These are phyloP conservation scores for Eolophus roseicapilla DNA, from an alignment of 2,113 vertebrate genomes.

Conservation along the genomic window DNA sequence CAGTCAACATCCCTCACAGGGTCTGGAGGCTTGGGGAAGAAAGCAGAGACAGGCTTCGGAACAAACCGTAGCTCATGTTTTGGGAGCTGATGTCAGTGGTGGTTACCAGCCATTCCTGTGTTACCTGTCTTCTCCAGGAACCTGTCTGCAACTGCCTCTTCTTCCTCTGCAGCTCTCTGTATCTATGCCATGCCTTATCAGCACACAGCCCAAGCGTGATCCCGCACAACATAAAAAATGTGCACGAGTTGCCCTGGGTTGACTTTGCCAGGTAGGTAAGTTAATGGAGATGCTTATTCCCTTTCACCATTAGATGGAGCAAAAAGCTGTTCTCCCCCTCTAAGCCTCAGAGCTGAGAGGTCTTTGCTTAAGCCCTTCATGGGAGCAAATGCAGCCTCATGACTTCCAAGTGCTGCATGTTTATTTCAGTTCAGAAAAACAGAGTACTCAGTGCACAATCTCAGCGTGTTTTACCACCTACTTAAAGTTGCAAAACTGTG, in stretches of 20 bases:
- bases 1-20: rapidly evolving
- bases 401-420: neutral
- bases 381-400: neutral
- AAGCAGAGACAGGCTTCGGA: neutral
- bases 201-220: rapidly evolving
- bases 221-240: neutral
- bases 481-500: neutral
- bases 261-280: neutral
- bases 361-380: neutral
- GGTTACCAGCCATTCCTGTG: rapidly evolving
- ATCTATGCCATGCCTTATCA: neutral
- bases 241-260: rapidly evolving
- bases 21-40: neutral
- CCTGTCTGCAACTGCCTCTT: rapidly evolving
- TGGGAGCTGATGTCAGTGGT: rapidly evolving
- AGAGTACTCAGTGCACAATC: neutral
- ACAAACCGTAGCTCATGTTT: neutral
- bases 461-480: neutral
- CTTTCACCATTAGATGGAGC: constrained; percentile 25
- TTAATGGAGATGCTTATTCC: neutral
- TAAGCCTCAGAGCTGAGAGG: neutral
- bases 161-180: neutral
- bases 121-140: neutral
- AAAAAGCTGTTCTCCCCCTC: neutral
- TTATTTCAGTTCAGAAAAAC: neutral